phyloP scores from a whole-genome alignment of 1,140 invertebrate genomes.

The Bombus waltoni region DNA sequence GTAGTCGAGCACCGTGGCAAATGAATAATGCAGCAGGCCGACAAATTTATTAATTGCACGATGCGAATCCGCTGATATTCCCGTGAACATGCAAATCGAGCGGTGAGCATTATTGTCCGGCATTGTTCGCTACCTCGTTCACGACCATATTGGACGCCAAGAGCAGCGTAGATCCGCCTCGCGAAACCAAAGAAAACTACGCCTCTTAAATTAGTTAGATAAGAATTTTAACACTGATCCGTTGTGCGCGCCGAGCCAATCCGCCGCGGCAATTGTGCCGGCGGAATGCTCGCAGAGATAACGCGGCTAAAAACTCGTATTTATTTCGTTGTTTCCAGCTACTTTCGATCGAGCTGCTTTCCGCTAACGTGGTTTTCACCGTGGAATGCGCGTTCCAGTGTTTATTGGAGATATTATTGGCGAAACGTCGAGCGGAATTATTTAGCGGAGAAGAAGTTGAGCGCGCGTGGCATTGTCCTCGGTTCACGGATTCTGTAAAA shows the following conservation, averaged over 20 bases:
- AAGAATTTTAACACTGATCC: slow-evolving; percentile 58
- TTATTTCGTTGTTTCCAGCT: slow-evolving; percentile 26
- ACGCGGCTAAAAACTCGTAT: slow-evolving; percentile 24
- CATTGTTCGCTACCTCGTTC: slow-evolving; percentile 60
- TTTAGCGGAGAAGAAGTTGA: too few species aligned
- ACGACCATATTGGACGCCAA: slow-evolving; percentile 49
- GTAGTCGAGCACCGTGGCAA: slow-evolving; percentile 33
- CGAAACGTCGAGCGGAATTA: neutral
- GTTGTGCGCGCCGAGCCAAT: neutral
- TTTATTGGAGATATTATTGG: neutral
- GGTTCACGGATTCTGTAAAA: too few species aligned
- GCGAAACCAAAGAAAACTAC: slow-evolving; percentile 44
- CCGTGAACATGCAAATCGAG: slow-evolving; percentile 64
- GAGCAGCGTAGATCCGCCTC: slow-evolving; percentile 47
- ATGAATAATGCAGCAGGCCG: slow-evolving; percentile 68
- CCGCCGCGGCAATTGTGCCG: slow-evolving; percentile 17
- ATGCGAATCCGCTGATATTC: slow-evolving; percentile 62
- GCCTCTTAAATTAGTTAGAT: slow-evolving; percentile 59
- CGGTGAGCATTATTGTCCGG: slow-evolving; percentile 50
- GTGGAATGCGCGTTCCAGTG: neutral
- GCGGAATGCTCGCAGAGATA: slow-evolving; percentile 13
- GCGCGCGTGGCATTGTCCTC: too few species aligned
- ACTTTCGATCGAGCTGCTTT: neutral
- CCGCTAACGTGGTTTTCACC: neutral
- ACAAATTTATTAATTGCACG: slow-evolving; percentile 73